These are phyloP conservation scores for Aphaenogaster rudis DNA, from an alignment of 1,140 invertebrate species.

Conservation along the genomic window DNA sequence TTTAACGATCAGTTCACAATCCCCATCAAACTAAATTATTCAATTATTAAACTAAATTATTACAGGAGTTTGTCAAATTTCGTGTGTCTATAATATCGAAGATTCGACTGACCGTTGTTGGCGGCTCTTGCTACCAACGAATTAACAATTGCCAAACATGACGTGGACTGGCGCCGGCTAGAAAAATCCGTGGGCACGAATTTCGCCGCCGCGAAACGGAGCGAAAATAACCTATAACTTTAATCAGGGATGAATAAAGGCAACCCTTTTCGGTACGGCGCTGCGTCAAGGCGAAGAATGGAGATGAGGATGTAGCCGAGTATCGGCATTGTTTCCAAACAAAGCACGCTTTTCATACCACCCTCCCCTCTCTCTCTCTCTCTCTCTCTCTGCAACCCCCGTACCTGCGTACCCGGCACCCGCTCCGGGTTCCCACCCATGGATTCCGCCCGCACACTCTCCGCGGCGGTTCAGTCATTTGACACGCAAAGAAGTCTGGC, in stretches of 20 bases:
- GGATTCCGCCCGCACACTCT: slow-evolving; percentile 75
- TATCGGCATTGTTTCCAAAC: slow-evolving; percentile 88
- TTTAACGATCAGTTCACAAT: too few relatives aligned
- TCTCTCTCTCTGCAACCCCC: slow-evolving; percentile 61
- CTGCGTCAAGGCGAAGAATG: slow-evolving; percentile 87
- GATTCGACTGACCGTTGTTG: neutral
- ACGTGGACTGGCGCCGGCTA: slow-evolving; percentile 29
- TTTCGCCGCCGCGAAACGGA: slow-evolving; percentile 74
- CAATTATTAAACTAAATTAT: too few relatives aligned
- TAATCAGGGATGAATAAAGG: slow-evolving; percentile 85
- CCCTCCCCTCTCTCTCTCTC: slow-evolving; percentile 74
- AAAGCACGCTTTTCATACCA: slow-evolving; percentile 86
- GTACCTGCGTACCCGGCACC: slow-evolving; percentile 24
- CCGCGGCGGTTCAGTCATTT: slow-evolving; percentile 86
- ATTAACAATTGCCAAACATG: slow-evolving; percentile 40
- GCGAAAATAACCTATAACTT: slow-evolving; percentile 85
- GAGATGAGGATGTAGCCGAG: slow-evolving; percentile 87
- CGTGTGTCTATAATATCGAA: neutral
- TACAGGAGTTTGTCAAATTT: too few relatives aligned
- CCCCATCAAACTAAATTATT: too few relatives aligned
- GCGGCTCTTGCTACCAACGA: neutral
- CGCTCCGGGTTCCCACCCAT: slow-evolving; percentile 19
- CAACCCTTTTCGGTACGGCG: slow-evolving; percentile 83
- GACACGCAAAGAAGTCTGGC: slow-evolving; percentile 87
- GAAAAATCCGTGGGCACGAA: slow-evolving; percentile 73